Base-by-base conservation (phyloP, 2,888 invertebrate genomes). In the Itoplectis maculator region DNA sequence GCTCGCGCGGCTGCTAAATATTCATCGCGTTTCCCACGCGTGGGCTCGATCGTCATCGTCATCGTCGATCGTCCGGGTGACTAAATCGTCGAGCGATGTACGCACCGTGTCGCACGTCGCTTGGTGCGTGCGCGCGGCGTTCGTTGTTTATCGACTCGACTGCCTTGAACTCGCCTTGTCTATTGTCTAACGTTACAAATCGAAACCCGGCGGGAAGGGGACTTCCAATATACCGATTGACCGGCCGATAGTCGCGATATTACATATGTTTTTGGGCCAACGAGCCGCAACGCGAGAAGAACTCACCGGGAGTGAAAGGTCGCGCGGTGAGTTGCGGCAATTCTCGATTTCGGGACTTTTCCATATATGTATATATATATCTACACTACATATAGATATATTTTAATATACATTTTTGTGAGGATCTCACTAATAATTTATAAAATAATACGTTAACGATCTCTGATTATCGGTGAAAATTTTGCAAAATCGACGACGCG, bases 251-350 rank as follows among this genome's bases (percentile, higher is more conserved):
- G 8, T 15, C 11, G 29, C 20, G 47, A 73, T 61, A 47, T 73
- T 18, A 15, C 18, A 13, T 18, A n/a, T 6, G 15, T 59, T 59
- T 56, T 70, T 20, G 40, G 49, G 49, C 37, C 51, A 42, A 45
- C 45, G 45, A 15, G 45, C 8, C 7, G 42, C 6, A 35, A 13
- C 11, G n/a, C 7, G 54, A 65, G 42, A 65, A 65, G 42, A 65
- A 18, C 40, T 42, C 65, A 40, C 29, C 3, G n/a, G 18, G 63
- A 65, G 65, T 56, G 54, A 75, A 75, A 75, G 74, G 74, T 75
- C 54, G 65, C 40, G 37, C 18, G 47, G 42, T n/a, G 56, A 42
- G 23, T 75, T 65, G 65, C 65, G 54, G 54, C 65, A 29, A 66
- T 65, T n/a, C 42, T 70, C 70, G 70, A 15, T 40, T 61, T 15